phyloP scores from a whole-genome alignment of 2,797 vertebrate species.

The Tadarida brasiliensis region DNA sequence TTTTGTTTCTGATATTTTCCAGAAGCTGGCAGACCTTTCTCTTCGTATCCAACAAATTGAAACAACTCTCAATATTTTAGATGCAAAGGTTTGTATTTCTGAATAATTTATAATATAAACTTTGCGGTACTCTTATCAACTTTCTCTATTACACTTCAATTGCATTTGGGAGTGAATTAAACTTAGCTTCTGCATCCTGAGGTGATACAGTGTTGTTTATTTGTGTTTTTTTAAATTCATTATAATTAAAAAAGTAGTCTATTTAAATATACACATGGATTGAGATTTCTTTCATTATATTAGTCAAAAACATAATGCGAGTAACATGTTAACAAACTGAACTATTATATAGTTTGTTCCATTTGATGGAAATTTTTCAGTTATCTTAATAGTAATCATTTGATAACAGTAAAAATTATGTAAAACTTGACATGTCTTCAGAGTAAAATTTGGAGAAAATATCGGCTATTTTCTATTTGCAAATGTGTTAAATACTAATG shows the following conservation, averaged over 20 bases:
- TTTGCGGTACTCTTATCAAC: background rate
- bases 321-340: slow-evolving; percentile 22
- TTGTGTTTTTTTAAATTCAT: slow-evolving; percentile 19
- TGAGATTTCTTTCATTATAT: slow-evolving; percentile 35
- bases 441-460: slow-evolving; percentile 37
- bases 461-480: slow-evolving; percentile 17
- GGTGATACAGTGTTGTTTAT: background rate
- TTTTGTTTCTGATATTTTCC: slow-evolving; percentile 72
- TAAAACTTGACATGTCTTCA: slow-evolving; percentile 38
- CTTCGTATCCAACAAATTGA: slow-evolving; percentile 99
- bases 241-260: slow-evolving; percentile 4
- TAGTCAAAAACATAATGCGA: background rate
- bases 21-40: slow-evolving; percentile 97
- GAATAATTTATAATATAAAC: slow-evolving; percentile 38
- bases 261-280: background rate
- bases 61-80: slow-evolving; percentile 97
- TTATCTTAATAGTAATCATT: slow-evolving; percentile 8
- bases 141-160: slow-evolving; percentile 33
- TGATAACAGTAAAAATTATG: background rate
- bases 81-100: slow-evolving; percentile 94
- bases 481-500: slow-evolving; percentile 19
- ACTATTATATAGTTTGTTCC: background rate
- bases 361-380: slow-evolving; percentile 7
- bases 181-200: background rate
- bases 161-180: slow-evolving; percentile 35